Conservation (phyloP, 2,113 vertebrate genomes). For the Gallinago jamesoni region DNA sequence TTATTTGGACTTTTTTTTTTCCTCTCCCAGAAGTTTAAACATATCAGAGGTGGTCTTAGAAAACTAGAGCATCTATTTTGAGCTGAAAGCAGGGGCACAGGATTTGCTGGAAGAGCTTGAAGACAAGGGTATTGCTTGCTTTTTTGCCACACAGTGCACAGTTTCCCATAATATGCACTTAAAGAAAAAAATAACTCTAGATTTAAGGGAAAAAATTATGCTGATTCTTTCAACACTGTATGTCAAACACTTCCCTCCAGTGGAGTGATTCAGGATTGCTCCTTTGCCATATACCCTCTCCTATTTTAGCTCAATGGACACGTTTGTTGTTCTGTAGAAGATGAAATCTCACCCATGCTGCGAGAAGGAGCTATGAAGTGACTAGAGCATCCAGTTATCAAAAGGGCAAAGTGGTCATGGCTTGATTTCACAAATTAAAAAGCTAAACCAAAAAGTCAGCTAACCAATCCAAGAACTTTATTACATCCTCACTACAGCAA, state of each 20-base stretch:
- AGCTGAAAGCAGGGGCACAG: background rate
- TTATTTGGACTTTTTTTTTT: background rate
- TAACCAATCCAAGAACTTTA: background rate
- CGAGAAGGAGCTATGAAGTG: background rate
- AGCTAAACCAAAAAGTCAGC: background rate
- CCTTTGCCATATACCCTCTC: background rate
- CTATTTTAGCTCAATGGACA: background rate
- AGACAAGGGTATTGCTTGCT: background rate
- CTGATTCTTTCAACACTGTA: background rate
- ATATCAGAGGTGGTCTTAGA: background rate
- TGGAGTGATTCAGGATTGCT: background rate
- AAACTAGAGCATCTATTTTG: background rate
- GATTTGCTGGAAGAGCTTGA: background rate
- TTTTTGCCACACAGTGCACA: background rate
- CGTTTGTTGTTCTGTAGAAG: background rate
- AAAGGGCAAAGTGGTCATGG: background rate
- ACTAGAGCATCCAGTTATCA: background rate
- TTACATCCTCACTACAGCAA: background rate
- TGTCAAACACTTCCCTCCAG: slow-evolving; percentile 50
- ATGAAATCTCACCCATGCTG: background rate
- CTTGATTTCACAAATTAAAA: background rate
- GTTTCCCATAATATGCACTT: background rate
- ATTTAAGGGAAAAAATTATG: background rate
- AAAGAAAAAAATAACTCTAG: background rate
- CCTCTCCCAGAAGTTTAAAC: background rate